Base-by-base conservation (phyloP, 2,113 vertebrate genomes). In the Etia nguti region DNA sequence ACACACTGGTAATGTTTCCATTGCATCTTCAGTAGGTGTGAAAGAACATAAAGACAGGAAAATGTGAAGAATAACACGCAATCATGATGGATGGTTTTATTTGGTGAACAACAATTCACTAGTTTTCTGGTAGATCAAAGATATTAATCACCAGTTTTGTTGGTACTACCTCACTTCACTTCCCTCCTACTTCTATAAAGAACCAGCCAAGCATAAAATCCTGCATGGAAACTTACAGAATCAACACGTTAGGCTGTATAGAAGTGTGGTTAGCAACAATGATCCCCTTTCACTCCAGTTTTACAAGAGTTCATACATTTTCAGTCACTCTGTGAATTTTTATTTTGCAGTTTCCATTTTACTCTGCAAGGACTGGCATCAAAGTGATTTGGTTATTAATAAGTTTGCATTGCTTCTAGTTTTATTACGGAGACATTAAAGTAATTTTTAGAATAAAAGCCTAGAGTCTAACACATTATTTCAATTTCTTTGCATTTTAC, bases 241-340 rank as follows among this genome's bases (percentile, higher is more conserved):
- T 70, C 20, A 10, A 89, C 54, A 56, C 22, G 5, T 87, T 56
- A 11, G 38, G 68, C n/a, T 81, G 54, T 10, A 43, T 38, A 70
- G 24, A 85, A 75, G 16, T 77, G 24, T 77, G 43, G 26, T 43
- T 50, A 77, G 82, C 86, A 89, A 85, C 88, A 93, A 83, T 79
- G 79, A 94, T 85, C 60, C 81, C 86, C 43, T 81, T 83, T 68
- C 52, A 60, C 41, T 89, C 75, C 48, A 75, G 60, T 89, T 93
- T 91, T 82, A 91, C 79, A 84, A 86, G 80, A 36, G 26, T 93
- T 88, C 56, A 46, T 92, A 88, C 93, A 89, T 82, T 57, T 88
- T 83, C 68, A 85, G 80, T 92, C 83, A 85, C 75, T 48, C 68
- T 70, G 3, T n/a, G 7, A 59, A 34, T 55, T 90, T 89, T 88